phyloP scores from a whole-genome alignment of 2,888 invertebrate genomes.

The Drosophila melanocephala region DNA sequence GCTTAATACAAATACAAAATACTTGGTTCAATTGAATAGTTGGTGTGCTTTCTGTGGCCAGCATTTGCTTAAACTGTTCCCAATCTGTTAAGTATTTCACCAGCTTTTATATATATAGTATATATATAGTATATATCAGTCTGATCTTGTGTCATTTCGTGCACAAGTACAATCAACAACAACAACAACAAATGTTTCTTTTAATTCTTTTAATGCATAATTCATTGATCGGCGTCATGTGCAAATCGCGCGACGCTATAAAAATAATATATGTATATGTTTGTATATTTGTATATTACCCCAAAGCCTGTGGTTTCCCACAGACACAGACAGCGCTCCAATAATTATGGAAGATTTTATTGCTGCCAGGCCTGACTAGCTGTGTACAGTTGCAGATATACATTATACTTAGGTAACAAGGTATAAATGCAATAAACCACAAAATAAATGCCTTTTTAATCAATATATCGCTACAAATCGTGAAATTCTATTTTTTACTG shows the following conservation, averaged over 20 bases:
- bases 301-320: slow-evolving; percentile 61
- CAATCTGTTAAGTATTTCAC: slow-evolving; percentile 16
- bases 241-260: slow-evolving; percentile 51
- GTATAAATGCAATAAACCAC: slow-evolving; percentile 30
- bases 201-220: slow-evolving; percentile 50
- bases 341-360: slow-evolving; percentile 42
- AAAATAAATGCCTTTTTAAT: slow-evolving; percentile 25
- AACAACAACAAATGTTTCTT: slow-evolving; percentile 29
- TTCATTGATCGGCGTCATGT: slow-evolving; percentile 52
- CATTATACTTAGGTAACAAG: slow-evolving; percentile 9
- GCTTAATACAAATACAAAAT: neutral
- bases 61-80: slow-evolving; percentile 4
- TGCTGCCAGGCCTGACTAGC: neutral
- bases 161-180: slow-evolving; percentile 15
- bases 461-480: slow-evolving; percentile 25
- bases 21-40: neutral
- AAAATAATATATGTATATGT: neutral
- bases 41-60: slow-evolving; percentile 26
- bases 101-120: neutral
- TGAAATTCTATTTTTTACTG: slow-evolving; percentile 24
- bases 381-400: slow-evolving; percentile 14
- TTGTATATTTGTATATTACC: slow-evolving; percentile 31
- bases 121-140: neutral
- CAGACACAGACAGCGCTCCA: slow-evolving; percentile 31
- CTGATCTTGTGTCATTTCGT: slow-evolving; percentile 10